Evolutionary conservation across 2,797 vertebrate genomes (phyloP), one percentile per base, ranked within the genome.

Genomic region (Neopelma chrysocephalum): DNA sequence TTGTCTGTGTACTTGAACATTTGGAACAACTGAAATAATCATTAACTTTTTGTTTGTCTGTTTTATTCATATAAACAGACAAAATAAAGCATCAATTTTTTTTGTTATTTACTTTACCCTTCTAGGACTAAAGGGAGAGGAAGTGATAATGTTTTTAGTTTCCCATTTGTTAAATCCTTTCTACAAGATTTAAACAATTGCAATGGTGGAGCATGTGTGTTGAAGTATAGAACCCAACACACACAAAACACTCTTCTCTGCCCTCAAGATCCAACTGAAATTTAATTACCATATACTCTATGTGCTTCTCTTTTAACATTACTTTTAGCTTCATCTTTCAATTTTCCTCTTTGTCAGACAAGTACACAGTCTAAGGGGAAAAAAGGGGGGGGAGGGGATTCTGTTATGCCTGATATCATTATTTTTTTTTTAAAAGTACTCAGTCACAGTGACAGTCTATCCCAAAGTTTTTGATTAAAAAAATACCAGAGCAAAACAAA

Each of bases 381-480:
- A 31, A 7, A 9, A 5, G 3, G 1, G 0, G 1, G 15, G 6
- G 20, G 11, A 26, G 22, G 22, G 3, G 9, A 12, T 48, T 62
- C 20, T 76, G 2, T 43, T 43, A 36, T 42, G 12, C 5, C 23
- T 22, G 6, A 29, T 60, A 31, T 3, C 0, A 8, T 18, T 31
- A 0, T 22, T 70, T 65, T 58, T 64, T 47, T 2, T 3, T 40
- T 40, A 14, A 7, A 51, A 43, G 20, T 45, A 50, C 6, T 4
- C 58, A 61, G 60, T 70, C 14, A 12, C 13, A 77, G 5, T 11
- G 3, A 45, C 9, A 48, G 16, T 9, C 4, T 45, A 38, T 15
- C 9, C 8, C 7, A 0, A 60, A 1, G 10, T 92, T 71, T 64
- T 32, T 4, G 2, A n/a, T 4, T 4, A 50, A 42, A 72, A 50